Base-by-base conservation (phyloP, 2,113 vertebrate genomes). In the Ranitomeya variabilis region DNA sequence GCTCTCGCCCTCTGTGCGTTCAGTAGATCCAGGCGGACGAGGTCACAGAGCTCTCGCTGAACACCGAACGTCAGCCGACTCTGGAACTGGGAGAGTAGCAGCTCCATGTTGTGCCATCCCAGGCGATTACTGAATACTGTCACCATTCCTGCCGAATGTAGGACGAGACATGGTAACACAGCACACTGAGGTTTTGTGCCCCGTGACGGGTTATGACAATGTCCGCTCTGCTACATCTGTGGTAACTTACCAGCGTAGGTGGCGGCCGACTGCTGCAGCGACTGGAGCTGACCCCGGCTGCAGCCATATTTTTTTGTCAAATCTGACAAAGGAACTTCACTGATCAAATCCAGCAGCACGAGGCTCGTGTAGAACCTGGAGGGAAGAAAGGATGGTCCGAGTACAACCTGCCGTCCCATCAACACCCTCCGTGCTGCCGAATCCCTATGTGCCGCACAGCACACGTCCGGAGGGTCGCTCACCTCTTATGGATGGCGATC, bases 401-500 rank as follows among this genome's bases (percentile, higher is more conserved):
- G 18, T 21, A 19, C 62, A 19, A 4, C 37, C 37, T 45, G 37
- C 1, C 37, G 37, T 45, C 37, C 37, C 37, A 45, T 45, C 37
- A 45, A 45, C 37, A 45, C 37, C 37, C 37, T 45, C 3, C 37
- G 37, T 45, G 37, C 37, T 45, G 37, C 37, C 37, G 37, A 45
- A 45, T 45, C 37, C 37, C 37, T 45, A 0, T 3, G 37, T 31
- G 23, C 37, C 16, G 26, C 37, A 51, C 26, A 76, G 73, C 73
- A 45, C 2, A 45, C 8, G 3, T 4, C 2, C 4, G 9, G 26
- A 16, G 15, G 52, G 12, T 6, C 21, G 9, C 64, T 74, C 95
- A 98, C 98, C 98, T 95, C 96, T 97, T 99, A 91, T 99, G 98
- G 90, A 99, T 94, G 55, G 97, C 96, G 97, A 99, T 97, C 93